These are phyloP conservation scores for Catalaphyllia jardinei DNA, from an alignment of 64 coral and sea anemone species.

Conservation along the genomic window DNA sequence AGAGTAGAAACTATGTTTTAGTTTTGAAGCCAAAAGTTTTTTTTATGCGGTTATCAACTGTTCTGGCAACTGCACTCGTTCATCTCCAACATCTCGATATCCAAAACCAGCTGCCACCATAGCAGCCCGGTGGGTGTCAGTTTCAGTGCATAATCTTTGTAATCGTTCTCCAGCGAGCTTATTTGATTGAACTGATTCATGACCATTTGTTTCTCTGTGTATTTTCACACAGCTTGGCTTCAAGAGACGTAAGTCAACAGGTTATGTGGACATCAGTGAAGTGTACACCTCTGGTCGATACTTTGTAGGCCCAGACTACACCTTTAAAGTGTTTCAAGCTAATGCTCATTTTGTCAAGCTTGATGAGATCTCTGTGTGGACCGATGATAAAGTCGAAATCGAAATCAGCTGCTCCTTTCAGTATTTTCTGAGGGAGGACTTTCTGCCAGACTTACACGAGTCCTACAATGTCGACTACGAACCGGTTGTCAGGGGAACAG, in stretches of 20 bases:
- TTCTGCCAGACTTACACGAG: slow-evolving; percentile 73
- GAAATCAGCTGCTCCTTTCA: slow-evolving; percentile 72
- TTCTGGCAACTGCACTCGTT: too few relatives aligned
- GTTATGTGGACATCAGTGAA: slow-evolving; percentile 59
- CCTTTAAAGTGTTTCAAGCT: slow-evolving; percentile 76
- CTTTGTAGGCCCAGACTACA: slow-evolving; percentile 87
- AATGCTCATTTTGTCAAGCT: slow-evolving; percentile 75
- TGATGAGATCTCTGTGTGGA: slow-evolving; percentile 51
- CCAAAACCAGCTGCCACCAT: too few relatives aligned
- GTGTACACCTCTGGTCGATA: slow-evolving; percentile 73
- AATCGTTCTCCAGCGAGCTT: neutral
- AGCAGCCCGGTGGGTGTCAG: too few relatives aligned
- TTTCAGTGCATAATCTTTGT: neutral
- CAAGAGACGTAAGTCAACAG: slow-evolving; percentile 75
- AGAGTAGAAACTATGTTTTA: too few relatives aligned
- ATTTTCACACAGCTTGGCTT: slow-evolving; percentile 63
- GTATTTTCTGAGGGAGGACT: slow-evolving; percentile 79
- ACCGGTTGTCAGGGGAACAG: slow-evolving; percentile 69
- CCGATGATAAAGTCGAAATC: slow-evolving; percentile 80
- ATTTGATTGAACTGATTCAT: neutral
- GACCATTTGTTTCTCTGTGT: neutral
- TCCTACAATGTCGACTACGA: slow-evolving; percentile 77
- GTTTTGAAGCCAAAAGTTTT: too few relatives aligned
- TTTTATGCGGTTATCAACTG: too few relatives aligned
- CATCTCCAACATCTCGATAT: too few relatives aligned